Evolutionary conservation across 1,140 invertebrate genomes (phyloP).

Genomic region (Eulimnadia texana): DNA sequence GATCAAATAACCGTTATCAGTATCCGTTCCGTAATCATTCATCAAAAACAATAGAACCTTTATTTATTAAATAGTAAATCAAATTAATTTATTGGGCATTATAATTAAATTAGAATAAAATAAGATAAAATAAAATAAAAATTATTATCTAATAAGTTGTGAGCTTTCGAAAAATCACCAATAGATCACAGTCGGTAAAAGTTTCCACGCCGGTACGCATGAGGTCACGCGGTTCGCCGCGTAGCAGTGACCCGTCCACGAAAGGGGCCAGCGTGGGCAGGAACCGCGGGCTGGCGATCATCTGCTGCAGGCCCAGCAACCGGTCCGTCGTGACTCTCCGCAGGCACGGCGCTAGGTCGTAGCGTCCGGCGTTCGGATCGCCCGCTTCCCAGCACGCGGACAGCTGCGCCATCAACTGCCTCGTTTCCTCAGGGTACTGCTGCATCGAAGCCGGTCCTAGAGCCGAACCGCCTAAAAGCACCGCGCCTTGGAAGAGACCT

Average conservation of each 20-base stretch:
- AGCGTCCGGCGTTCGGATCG: conserved; percentile 12
- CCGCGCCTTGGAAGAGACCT: conserved; percentile 33
- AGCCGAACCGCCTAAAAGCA: conserved; percentile 25
- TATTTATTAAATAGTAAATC: too few species aligned
- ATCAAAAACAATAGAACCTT: too few species aligned
- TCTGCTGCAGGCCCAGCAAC: neutral
- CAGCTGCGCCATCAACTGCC: conserved; percentile 23
- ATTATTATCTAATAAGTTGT: too few species aligned
- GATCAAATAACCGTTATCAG: too few species aligned
- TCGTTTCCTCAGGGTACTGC: conserved; percentile 4
- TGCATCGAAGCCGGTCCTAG: neutral
- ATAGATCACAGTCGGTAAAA: conserved; percentile 6
- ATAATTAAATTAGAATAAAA: too few species aligned
- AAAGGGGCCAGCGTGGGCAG: conserved; percentile 80
- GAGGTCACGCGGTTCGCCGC: conserved; percentile 24
- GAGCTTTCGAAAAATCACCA: conserved; percentile 1
- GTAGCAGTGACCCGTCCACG: conserved; percentile 49
- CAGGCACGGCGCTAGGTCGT: conserved; percentile 65
- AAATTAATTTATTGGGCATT: too few species aligned
- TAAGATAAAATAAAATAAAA: too few species aligned
- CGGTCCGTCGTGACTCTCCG: conserved; percentile 1
- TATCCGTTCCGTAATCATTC: too few species aligned
- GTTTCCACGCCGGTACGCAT: neutral
- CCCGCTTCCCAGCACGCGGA: conserved; percentile 26
- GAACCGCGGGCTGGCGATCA: conserved; percentile 43